Conservation (phyloP, 2,113 vertebrate genomes). For the Phocoena sinus region DNA sequence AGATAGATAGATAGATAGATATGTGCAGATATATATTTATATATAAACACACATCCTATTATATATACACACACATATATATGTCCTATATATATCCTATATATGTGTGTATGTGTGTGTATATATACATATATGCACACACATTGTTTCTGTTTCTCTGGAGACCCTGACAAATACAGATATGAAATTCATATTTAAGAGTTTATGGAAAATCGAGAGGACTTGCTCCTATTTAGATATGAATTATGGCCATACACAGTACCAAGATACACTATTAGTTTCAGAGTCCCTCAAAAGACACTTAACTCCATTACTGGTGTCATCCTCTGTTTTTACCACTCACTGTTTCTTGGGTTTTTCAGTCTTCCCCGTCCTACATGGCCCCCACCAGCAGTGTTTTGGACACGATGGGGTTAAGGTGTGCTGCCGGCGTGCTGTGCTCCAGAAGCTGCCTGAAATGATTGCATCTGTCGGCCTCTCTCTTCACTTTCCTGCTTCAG, state of each 20-base stretch:
- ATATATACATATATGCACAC: not conserved
- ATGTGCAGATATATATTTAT: not conserved
- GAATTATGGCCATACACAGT: not conserved
- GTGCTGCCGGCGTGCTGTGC: not conserved
- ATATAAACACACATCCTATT: not conserved
- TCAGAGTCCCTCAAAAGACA: not conserved
- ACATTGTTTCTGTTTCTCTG: not conserved
- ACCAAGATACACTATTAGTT: not conserved
- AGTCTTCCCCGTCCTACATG: fast-evolving
- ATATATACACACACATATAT: not conserved
- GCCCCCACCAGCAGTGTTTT: not conserved
- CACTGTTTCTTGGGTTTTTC: not conserved
- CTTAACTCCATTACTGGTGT: not conserved
- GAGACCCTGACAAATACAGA: not conserved
- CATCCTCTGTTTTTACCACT: not conserved
- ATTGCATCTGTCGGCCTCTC: not conserved
- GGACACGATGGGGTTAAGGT: not conserved
- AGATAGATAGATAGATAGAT: not conserved
- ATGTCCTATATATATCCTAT: not conserved
- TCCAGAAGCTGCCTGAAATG: not conserved
- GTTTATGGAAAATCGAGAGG: not conserved
- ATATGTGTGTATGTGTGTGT: not conserved
- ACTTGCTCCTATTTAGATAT: not conserved
- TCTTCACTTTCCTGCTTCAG: conserved; percentile 1
- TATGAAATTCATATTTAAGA: not conserved